Evolutionary conservation across 92 coral and sea anemone genomes (phyloP).

Genomic region (Hydrozoanthus gracilis): DNA sequence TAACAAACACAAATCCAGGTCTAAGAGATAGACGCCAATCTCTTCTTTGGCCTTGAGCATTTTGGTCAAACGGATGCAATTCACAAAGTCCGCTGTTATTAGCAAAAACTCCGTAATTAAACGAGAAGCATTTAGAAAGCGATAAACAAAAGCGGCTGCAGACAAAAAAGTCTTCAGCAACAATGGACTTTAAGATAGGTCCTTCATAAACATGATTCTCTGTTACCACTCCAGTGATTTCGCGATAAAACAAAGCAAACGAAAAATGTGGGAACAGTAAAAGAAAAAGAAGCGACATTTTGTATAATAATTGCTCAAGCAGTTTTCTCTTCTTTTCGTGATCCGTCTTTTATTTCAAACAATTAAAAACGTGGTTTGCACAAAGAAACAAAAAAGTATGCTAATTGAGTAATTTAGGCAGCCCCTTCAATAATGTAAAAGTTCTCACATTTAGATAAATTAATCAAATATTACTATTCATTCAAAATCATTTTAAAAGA

Average conservation of each 20-base stretch:
- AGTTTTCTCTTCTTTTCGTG: neutral
- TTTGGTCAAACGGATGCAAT: slow-evolving; percentile 19
- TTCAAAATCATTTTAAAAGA: neutral
- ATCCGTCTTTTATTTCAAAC: neutral
- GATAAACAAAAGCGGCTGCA: slow-evolving; percentile 38
- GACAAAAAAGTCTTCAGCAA: slow-evolving; percentile 16
- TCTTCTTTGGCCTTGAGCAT: neutral
- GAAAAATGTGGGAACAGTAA: neutral
- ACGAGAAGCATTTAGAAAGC: slow-evolving; percentile 19
- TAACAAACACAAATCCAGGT: slow-evolving; percentile 27
- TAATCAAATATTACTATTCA: neutral
- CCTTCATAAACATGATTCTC: slow-evolving; percentile 25
- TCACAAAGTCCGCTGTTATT: slow-evolving; percentile 13
- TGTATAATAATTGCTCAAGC: neutral
- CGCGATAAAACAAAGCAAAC: neutral
- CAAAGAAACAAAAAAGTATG: neutral
- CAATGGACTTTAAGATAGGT: neutral
- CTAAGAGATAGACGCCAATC: neutral
- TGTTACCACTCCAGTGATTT: slow-evolving; percentile 20
- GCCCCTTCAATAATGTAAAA: neutral
- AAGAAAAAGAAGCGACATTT: slow-evolving; percentile 2
- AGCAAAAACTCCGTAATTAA: slow-evolving; percentile 20
- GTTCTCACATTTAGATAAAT: neutral
- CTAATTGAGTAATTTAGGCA: neutral
- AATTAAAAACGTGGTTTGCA: neutral